Percentiles rank a stretch among this genome's conserved stretches.
Conservation (phyloP, 2,888 invertebrate genomes). For the Apotomis turbidana region DNA sequence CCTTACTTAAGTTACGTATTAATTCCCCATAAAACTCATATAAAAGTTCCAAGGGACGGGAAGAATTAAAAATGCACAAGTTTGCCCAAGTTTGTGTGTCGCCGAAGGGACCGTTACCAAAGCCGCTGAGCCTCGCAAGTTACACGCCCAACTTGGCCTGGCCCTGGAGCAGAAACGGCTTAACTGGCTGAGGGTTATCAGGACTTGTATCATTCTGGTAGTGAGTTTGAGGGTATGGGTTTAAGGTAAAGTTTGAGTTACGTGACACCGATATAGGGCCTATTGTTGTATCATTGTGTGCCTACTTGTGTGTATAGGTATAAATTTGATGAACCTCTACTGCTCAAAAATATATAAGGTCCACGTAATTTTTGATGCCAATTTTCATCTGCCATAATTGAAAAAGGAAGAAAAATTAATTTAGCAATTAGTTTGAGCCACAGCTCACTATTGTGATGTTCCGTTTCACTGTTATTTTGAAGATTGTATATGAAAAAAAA, state of each 20-base stretch:
- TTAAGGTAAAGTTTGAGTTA: slow-evolving; percentile 25
- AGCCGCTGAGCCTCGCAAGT: slow-evolving; percentile 25
- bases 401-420: too few species aligned
- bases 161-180: not conserved
- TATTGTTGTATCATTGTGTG: not conserved
- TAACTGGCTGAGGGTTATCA: not conserved
- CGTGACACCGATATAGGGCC: slow-evolving; percentile 14
- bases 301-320: not conserved
- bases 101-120: slow-evolving; percentile 8
- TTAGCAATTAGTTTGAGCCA: too few species aligned
- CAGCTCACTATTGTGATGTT: too few species aligned
- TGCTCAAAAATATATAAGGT: too few species aligned
- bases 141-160: slow-evolving; percentile 1
- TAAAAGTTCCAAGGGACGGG: slow-evolving; percentile 15
- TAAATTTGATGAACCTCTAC: too few species aligned
- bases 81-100: slow-evolving; percentile 9
- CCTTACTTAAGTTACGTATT: not conserved
- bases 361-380: too few species aligned
- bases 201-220: not conserved
- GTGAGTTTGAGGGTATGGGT: not conserved
- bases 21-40: slow-evolving; percentile 10
- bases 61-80: slow-evolving; percentile 24
- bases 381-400: too few species aligned
- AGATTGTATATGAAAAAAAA: too few species aligned
- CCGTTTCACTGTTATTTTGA: too few species aligned